Evolutionary conservation across 1,140 invertebrate species (phyloP).

Genomic region (Metopolophium dirhodum): DNA sequence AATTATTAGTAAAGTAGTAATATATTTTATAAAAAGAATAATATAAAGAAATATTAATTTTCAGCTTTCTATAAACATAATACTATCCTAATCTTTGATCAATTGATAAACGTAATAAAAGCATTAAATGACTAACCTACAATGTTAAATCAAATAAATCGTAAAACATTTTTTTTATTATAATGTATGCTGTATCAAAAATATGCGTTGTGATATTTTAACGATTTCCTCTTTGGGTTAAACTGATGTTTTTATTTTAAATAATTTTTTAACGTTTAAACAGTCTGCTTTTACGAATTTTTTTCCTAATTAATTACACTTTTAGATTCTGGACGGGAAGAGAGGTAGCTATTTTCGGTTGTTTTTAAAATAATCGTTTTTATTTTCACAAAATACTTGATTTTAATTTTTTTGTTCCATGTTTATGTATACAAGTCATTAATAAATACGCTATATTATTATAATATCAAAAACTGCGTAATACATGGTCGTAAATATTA

Average conservation of each 20-base stretch:
- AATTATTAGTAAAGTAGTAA: no score
- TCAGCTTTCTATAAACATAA: no score
- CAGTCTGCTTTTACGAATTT: not conserved
- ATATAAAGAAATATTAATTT: no score
- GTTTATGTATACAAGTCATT: not conserved
- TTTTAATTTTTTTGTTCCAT: not conserved
- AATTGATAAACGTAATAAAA: no score
- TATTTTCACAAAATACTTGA: not conserved
- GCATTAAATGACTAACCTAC: not conserved
- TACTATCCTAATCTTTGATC: no score
- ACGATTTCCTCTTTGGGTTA: not conserved
- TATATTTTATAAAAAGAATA: no score
- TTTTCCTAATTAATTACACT: conserved; percentile 32
- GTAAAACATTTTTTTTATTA: not conserved
- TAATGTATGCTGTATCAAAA: not conserved
- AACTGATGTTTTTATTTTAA: not conserved
- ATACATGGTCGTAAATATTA: conserved; percentile 34
- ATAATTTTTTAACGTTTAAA: not conserved
- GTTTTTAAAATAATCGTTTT: conserved; percentile 14
- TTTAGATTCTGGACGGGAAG: not conserved
- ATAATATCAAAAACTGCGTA: not conserved
- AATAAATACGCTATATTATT: not conserved
- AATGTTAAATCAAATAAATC: not conserved
- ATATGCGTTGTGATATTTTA: not conserved
- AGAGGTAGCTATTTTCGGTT: not conserved